Conservation (phyloP, 2,888 invertebrate genomes). For the Keiferia lycopersicella region DNA sequence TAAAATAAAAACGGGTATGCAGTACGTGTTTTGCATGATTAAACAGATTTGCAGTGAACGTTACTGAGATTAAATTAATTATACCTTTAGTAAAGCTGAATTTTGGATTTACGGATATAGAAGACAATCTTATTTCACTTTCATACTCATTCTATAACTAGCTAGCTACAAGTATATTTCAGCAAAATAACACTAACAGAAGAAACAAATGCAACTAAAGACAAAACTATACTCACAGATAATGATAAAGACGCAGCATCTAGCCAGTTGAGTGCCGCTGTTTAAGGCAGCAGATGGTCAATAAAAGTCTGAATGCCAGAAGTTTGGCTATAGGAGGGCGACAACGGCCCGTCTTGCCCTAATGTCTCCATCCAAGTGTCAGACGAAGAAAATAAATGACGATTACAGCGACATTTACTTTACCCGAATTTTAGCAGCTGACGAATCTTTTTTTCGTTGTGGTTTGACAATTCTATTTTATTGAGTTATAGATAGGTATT, state of each 20-base stretch:
- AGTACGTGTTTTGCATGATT: too few species aligned
- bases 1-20: too few species aligned
- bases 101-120: too few species aligned
- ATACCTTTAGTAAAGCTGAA: too few species aligned
- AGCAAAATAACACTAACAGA: not conserved
- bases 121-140: too few species aligned
- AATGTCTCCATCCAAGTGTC: constrained; percentile 33
- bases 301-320: constrained; percentile 65
- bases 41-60: too few species aligned
- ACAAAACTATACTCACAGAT: constrained; percentile 28
- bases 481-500: too few species aligned
- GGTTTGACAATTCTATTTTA: too few species aligned
- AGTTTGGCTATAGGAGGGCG: constrained; percentile 51
- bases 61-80: too few species aligned
- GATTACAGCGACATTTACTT: constrained; percentile 45
- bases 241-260: constrained; percentile 47
- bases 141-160: too few species aligned
- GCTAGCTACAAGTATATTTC: too few species aligned
- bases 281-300: constrained; percentile 52
- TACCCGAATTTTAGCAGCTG: constrained; percentile 51
- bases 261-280: constrained; percentile 37
- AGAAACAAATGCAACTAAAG: not conserved
- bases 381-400: constrained; percentile 56
- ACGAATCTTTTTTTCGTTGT: constrained; percentile 49
- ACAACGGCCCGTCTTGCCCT: constrained; percentile 48